A percentile compares a stretch with the other conserved stretches of the same genome.
Conservation (phyloP, 2,888 invertebrate genomes). For the Hemicrepidius hirtus region DNA sequence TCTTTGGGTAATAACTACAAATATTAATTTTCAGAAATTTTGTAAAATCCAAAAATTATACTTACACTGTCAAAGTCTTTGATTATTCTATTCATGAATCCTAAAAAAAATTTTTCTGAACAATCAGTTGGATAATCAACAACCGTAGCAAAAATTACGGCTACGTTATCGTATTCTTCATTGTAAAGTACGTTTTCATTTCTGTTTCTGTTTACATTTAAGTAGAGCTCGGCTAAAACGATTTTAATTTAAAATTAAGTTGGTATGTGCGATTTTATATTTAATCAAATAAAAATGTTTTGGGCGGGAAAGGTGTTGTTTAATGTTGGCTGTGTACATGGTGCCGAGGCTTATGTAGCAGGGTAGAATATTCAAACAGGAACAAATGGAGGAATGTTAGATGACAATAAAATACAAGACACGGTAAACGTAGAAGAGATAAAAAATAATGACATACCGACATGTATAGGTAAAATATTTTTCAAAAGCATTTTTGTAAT, state of each 20-base stretch:
- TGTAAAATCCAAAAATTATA: conserved; percentile 3
- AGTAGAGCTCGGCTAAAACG: conserved; percentile 82
- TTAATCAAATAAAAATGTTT: too few species aligned
- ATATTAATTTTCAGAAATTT: conserved; percentile 80
- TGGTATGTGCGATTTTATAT: too few species aligned
- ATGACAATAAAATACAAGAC: too few species aligned
- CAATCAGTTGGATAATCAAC: conserved; percentile 70
- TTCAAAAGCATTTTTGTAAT: conserved; percentile 92
- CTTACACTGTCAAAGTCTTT: conserved; percentile 93
- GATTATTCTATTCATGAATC: conserved; percentile 90
- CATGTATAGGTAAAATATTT: conserved; percentile 95
- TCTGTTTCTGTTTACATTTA: conserved; percentile 78
- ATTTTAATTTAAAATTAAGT: not conserved
- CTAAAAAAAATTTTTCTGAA: conserved; percentile 71
- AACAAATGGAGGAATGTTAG: too few species aligned
- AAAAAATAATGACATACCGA: conserved; percentile 77
- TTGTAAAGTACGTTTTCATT: conserved; percentile 82
- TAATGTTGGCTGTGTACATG: too few species aligned
- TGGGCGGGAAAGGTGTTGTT: too few species aligned
- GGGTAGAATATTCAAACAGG: too few species aligned
- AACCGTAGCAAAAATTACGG: conserved; percentile 97
- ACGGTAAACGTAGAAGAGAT: too few species aligned
- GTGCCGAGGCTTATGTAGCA: too few species aligned
- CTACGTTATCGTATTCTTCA: conserved; percentile 90
- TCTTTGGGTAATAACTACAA: conserved; percentile 38